A percentile compares a stretch with the other conserved stretches of the same genome.
Conservation (phyloP, 2,888 invertebrate species). For the Dolomedes plantarius region DNA sequence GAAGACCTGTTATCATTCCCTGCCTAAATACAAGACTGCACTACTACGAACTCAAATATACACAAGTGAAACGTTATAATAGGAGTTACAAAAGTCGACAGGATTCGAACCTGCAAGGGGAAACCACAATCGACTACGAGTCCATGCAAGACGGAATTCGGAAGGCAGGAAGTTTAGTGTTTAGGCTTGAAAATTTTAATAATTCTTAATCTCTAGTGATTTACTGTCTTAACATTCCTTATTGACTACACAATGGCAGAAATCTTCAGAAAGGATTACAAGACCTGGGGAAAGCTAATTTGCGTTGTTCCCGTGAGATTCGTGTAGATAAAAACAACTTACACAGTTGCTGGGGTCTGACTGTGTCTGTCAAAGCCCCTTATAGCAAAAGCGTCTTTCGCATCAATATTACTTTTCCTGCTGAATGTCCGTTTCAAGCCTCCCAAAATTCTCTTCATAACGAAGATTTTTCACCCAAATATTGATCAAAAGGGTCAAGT, state of each 20-base stretch:
- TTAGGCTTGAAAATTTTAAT: too few relatives aligned
- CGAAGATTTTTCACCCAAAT: constrained; percentile 99
- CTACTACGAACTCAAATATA: too few relatives aligned
- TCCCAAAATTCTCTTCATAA: constrained; percentile 98
- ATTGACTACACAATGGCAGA: constrained; percentile 75
- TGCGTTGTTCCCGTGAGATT: constrained; percentile 93
- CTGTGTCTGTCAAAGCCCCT: constrained; percentile 96
- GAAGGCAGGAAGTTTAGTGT: too few relatives aligned
- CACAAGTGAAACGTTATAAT: too few relatives aligned
- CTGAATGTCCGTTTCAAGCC: constrained; percentile 99
- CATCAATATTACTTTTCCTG: constrained; percentile 98
- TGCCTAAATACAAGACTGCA: too few relatives aligned
- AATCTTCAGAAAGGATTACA: constrained; percentile 82
- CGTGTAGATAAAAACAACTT: constrained; percentile 96
- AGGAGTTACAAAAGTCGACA: too few relatives aligned
- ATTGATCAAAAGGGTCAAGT: constrained; percentile 98
- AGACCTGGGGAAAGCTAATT: constrained; percentile 89
- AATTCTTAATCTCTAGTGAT: too few relatives aligned
- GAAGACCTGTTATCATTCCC: too few relatives aligned
- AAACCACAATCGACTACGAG: too few relatives aligned
- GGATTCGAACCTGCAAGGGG: too few relatives aligned
- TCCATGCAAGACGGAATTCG: too few relatives aligned
- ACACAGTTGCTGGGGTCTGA: constrained; percentile 95
- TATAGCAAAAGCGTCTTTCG: constrained; percentile 99
- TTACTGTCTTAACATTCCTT: neutral